Evolutionary conservation across 2,888 invertebrate genomes (phyloP).

Genomic region (Limnephilus auricula): DNA sequence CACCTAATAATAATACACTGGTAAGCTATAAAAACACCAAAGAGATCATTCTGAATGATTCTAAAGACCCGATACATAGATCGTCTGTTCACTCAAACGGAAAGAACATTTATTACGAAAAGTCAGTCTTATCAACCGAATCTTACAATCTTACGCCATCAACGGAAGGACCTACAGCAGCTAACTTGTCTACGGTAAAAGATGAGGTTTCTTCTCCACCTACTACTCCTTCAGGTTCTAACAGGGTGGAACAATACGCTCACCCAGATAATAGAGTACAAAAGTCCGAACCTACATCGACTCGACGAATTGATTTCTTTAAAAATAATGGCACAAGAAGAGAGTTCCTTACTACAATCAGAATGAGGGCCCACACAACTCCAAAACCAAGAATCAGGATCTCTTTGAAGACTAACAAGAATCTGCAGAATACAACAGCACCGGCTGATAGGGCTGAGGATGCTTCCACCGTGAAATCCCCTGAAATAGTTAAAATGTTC

Average conservation of each 20-base stretch:
- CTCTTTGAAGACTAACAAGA: slow-evolving; percentile 70
- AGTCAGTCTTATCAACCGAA: slow-evolving; percentile 76
- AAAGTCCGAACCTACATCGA: slow-evolving; percentile 49
- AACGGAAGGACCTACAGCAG: not conserved
- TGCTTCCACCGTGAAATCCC: slow-evolving; percentile 60
- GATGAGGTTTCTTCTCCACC: slow-evolving; percentile 8
- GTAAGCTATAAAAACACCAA: slow-evolving; percentile 78
- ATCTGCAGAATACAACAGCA: slow-evolving; percentile 67
- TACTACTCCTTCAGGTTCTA: slow-evolving; percentile 53
- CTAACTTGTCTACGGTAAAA: not conserved
- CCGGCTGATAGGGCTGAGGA: slow-evolving; percentile 46
- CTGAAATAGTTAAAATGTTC: slow-evolving; percentile 63
- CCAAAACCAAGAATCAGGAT: slow-evolving; percentile 66
- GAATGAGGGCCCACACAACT: slow-evolving; percentile 66
- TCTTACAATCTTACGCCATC: slow-evolving; percentile 70
- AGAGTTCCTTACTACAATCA: slow-evolving; percentile 67
- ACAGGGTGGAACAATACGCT: slow-evolving; percentile 52
- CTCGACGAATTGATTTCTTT: slow-evolving; percentile 54
- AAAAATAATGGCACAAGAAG: slow-evolving; percentile 64
- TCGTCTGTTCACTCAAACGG: slow-evolving; percentile 73
- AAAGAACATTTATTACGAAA: slow-evolving; percentile 77
- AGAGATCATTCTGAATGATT: slow-evolving; percentile 75
- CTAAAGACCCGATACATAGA: slow-evolving; percentile 70
- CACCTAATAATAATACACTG: slow-evolving; percentile 74
- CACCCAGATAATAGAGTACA: slow-evolving; percentile 31